phyloP scores from a whole-genome alignment of 2,888 invertebrate species.

The Drosophila nigricruria region DNA sequence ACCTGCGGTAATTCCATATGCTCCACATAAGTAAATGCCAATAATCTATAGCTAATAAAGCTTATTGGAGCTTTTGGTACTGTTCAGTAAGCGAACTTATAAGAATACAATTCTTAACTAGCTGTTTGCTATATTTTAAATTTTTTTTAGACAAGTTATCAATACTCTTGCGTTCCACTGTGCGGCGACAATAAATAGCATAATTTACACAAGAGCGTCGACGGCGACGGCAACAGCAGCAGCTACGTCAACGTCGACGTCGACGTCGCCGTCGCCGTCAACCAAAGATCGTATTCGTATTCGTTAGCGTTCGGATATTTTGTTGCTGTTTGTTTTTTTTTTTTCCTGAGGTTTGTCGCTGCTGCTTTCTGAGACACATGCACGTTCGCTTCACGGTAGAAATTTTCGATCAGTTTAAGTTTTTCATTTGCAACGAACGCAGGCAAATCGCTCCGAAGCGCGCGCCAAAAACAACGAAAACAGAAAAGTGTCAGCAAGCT shows the following conservation, averaged over 20 bases:
- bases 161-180: conserved; percentile 28
- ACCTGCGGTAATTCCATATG: not conserved
- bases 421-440: conserved; percentile 84
- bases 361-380: conserved; percentile 76
- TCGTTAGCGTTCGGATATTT: conserved; percentile 50
- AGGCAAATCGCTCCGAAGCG: conserved; percentile 67
- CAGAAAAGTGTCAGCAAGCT: conserved; percentile 42
- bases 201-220: conserved; percentile 72
- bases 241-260: conserved; percentile 15
- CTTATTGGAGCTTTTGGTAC: not conserved
- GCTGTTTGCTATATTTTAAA: not conserved
- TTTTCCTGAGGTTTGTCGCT: conserved; percentile 49
- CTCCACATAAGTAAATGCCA: not conserved
- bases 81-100: not conserved
- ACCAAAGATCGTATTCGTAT: conserved; percentile 53
- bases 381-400: conserved; percentile 76
- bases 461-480: conserved; percentile 61
- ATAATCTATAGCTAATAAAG: not conserved
- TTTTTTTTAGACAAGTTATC: not conserved
- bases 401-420: conserved; percentile 85
- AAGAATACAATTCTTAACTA: not conserved
- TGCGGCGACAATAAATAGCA: conserved; percentile 64
- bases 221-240: conserved; percentile 33
- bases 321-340: conserved; percentile 36
- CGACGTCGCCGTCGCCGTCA: conserved; percentile 34